Evolutionary conservation across 2,113 vertebrate genomes (phyloP), one percentile per base, ranked within the genome.

Genomic region (Columba janthina): DNA sequence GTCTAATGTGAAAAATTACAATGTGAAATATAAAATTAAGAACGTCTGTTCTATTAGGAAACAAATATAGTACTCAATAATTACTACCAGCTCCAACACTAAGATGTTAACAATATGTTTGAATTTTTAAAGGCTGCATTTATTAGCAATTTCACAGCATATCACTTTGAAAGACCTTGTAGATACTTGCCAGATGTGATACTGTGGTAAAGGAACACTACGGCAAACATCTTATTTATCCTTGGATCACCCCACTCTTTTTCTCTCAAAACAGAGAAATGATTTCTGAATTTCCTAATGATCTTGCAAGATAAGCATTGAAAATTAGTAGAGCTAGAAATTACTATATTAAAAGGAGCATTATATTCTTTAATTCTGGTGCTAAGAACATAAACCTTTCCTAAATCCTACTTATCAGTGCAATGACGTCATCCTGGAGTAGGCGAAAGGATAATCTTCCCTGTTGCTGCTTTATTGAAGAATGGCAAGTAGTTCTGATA

Each of bases 371-470:
- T 94, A 94, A 96, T 82, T 84, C 88, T 95, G 81, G 62, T 94
- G 94, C 53, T 96, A 93, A 97, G 85, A 95, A 84, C 89, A 97
- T 97, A 97, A 82, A 87, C 89, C 96, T 97, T 96, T 86, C 40
- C 32, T 94, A 96, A 65, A 65, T 92, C 85, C 82, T 88, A 29
- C 95, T 97, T 95, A 96, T 96, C 78, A 17, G 74, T 42, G 70
- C 64, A 91, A n/a, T 96, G 93, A 96, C 95, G 65, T 97, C 93
- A 96, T 69, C 77, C 58, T 88, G 62, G 75, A 88, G 89, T 92
- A 92, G 67, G 16, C 54, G 57, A 69, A 94, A 95, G 36, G 91
- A 97, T 97, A 94, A 97, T 95, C 93, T 95, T 62, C 62, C 91
- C 67, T 50, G 79, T 93, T 90, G 89, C 58, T 78, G 87, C 34